phyloP scores from a whole-genome alignment of 1,140 invertebrate genomes.

The Scaptomyza graminum region DNA sequence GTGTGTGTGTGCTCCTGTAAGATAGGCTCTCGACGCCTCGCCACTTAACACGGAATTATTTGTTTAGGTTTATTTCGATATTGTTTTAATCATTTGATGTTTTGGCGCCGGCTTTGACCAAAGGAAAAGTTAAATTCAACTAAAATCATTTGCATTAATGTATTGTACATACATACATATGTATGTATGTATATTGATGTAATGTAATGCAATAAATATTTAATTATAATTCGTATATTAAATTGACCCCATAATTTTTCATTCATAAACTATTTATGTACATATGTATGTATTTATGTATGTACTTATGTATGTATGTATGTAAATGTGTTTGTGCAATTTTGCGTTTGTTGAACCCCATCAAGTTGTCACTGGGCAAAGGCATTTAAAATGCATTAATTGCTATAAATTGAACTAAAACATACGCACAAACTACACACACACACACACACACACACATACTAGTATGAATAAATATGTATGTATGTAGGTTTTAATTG shows the following conservation, averaged over 20 bases:
- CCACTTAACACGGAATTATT: conserved; percentile 41
- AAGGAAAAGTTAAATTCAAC: too few species aligned
- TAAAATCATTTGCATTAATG: too few species aligned
- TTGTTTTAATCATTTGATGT: conserved; percentile 22
- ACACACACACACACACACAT: background rate
- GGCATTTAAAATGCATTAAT: conserved; percentile 52
- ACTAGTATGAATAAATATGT: background rate
- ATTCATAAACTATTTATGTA: conserved; percentile 3
- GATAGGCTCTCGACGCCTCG: conserved; percentile 10
- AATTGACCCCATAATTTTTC: background rate
- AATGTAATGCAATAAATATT: too few species aligned
- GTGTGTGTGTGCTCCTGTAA: conserved; percentile 19
- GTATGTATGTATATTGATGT: background rate
- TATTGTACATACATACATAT: background rate
- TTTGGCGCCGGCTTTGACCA: conserved; percentile 34
- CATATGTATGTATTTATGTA: background rate
- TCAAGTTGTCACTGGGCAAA: conserved; percentile 42
- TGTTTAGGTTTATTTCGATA: conserved; percentile 32
- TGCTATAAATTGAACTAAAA: conserved; percentile 47
- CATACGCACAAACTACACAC: background rate
- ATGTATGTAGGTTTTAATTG: background rate
- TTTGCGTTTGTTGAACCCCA: conserved; percentile 50
- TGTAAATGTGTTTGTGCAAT: conserved; percentile 10
- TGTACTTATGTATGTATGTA: conserved; percentile 1
- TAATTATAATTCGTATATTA: background rate